phyloP scores from a whole-genome alignment of 2,888 invertebrate genomes.

The Lasioglossum vierecki region DNA sequence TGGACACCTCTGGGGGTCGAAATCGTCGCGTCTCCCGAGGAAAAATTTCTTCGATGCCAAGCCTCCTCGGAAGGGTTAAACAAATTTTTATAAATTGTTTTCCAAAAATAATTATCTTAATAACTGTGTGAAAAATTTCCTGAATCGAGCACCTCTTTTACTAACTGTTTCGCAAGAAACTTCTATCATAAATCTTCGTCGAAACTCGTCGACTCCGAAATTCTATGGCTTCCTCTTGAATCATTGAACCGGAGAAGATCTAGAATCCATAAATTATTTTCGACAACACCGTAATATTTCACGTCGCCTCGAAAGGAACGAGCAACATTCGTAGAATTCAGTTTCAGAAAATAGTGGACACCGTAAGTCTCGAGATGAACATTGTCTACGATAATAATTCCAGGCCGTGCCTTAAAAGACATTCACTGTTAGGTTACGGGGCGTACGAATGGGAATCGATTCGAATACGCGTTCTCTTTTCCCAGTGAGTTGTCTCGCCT shows the following conservation, averaged over 20 bases:
- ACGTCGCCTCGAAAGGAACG: background rate
- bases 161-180: background rate
- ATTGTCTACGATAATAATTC: background rate
- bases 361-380: background rate
- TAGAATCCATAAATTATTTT: background rate
- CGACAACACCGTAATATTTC: background rate
- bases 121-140: background rate
- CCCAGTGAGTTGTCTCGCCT: background rate
- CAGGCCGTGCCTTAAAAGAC: background rate
- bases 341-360: background rate
- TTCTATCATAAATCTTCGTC: background rate
- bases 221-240: background rate
- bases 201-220: background rate
- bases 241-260: background rate
- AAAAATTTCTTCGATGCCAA: background rate
- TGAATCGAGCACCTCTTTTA: background rate
- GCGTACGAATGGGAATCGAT: background rate
- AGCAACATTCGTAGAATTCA: background rate
- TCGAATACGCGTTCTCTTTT: background rate
- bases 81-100: background rate
- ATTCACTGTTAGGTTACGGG: background rate
- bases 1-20: background rate
- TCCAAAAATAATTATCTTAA: background rate
- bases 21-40: background rate
- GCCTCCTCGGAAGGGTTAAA: background rate